These are phyloP conservation scores for Cydia fagiglandana DNA, from an alignment of 1,140 invertebrate genomes.

Conservation along the genomic window DNA sequence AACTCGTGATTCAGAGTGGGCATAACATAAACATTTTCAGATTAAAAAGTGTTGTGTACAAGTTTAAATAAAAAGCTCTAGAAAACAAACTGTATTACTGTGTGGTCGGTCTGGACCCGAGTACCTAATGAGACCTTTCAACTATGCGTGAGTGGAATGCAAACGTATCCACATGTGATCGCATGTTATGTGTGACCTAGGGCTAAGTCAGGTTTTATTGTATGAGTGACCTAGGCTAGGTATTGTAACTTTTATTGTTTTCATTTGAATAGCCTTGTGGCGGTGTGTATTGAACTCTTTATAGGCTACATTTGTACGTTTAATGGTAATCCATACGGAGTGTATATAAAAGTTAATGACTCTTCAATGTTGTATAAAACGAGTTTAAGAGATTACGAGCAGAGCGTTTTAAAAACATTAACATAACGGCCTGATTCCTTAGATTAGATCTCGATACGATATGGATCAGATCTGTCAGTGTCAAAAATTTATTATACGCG, in stretches of 20 bases:
- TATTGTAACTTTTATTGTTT: not conserved
- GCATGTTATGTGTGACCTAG: not conserved
- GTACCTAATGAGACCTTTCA: not conserved
- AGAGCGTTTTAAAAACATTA: no score
- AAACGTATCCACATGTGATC: not conserved
- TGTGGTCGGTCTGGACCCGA: no score
- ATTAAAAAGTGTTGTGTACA: no score
- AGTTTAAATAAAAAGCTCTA: no score
- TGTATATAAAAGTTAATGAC: not conserved
- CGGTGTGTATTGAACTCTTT: not conserved
- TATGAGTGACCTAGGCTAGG: not conserved
- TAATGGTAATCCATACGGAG: not conserved
- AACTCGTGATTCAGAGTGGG: no score
- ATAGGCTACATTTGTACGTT: not conserved
- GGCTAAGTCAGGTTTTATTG: not conserved
- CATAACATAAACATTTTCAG: no score
- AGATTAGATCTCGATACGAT: no score
- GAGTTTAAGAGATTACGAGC: not conserved
- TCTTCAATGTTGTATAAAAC: not conserved
- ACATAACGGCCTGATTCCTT: no score
- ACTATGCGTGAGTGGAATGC: not conserved
- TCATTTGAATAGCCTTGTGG: not conserved
- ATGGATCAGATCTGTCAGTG: no score
- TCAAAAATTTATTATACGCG: no score
- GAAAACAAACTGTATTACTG: no score